Base-by-base conservation (phyloP, 2,888 invertebrate species). In the Agonopterix alstromeriana region DNA sequence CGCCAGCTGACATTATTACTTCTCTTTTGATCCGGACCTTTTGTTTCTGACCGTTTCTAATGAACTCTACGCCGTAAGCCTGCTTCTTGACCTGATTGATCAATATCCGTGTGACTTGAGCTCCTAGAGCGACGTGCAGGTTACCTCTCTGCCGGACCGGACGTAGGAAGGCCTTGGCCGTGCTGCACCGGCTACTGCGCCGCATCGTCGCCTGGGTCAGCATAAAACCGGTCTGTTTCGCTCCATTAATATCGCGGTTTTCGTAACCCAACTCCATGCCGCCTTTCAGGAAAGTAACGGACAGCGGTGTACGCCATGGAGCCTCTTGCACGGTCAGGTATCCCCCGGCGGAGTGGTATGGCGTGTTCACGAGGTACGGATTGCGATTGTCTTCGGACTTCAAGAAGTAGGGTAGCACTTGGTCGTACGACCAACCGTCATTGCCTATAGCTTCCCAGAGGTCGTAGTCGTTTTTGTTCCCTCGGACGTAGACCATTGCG, bases 401-500 rank as follows among this genome's bases (percentile, higher is more conserved):
- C 27, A 94, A 83, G 71, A 97, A 97, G 70, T 96, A 97, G 2
- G 94, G 95, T 45, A 97, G 80, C 2, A 97, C 94, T 56, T 94
- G 91, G 40, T 93, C 90, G 77, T 94, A 97, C 7, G 93, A 92
- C 98, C 98, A 98, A 8, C 97, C 97, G 0, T 91, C 88, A 73
- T 96, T 96, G 0, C 97, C 97, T 36, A 93, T 82, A 0, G 90
- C 89, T 36, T 94, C 95, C 97, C 97, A 98, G 17, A 92, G 90
- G 72, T 97, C 95, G 82, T 96, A 98, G 68, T 97, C 97, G 52
- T 92, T 92, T 58, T 92, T 91, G 67, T 96, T 97, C 47, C 97
- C 97, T 47, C 98, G 91, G 9, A 96, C 93, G 82, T 98, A 98
- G 36, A 97, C 92, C 97, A 98, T 97, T 10, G 95, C 95, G 74